Evolutionary conservation across 2,113 vertebrate species (phyloP), one percentile per base, ranked within the genome.

Genomic region (Cyprinodon brontotheroides): DNA sequence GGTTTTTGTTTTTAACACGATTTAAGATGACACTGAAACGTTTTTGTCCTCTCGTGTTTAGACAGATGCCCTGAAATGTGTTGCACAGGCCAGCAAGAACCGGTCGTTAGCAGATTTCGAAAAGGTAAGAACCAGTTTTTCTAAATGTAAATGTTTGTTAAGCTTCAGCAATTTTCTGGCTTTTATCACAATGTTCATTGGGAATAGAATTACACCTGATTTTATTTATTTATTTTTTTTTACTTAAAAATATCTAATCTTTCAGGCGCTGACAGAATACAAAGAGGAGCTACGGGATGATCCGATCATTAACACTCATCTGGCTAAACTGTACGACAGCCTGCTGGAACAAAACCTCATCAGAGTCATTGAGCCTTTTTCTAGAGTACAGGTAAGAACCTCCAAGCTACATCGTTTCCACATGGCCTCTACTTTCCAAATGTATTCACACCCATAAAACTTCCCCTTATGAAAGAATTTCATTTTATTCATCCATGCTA

Each of bases 311-410:
- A 98, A 92, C 91, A 99, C 96, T 72, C 98, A 99, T 84, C 91
- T 99, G 96, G 97, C 95, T 77, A 98, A 95, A 87, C 93, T 99
- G 60, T 99, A 99, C 40, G 97, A 99, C 92, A 99, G 96, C 88
- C 94, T 99, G 93, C 92, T 99, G 95, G 98, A 99, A 88, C 97
- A 99, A 91, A 99, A 99, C 82, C 96, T 99, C 90, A 99, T 99
- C 92, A 92, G 98, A 78, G 98, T 98, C 91, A 99, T 99, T 20
- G 98, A 99, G 75, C 98, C 98, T 36, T 99, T 99, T 90, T 99
- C 98, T 92, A 96, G 98, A 95, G 97, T 98, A 92, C 98, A 99
- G 96, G 98, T 98, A 80, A 89, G 60, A 37, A 61, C 6, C 0
- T 7, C 47, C 29, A 4, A 1, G 9, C n/a, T 57, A n/a, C 50